These are phyloP conservation scores for Oikopleura dioica DNA, from an alignment of 23 tunicate genomes.

Conservation along the genomic window DNA sequence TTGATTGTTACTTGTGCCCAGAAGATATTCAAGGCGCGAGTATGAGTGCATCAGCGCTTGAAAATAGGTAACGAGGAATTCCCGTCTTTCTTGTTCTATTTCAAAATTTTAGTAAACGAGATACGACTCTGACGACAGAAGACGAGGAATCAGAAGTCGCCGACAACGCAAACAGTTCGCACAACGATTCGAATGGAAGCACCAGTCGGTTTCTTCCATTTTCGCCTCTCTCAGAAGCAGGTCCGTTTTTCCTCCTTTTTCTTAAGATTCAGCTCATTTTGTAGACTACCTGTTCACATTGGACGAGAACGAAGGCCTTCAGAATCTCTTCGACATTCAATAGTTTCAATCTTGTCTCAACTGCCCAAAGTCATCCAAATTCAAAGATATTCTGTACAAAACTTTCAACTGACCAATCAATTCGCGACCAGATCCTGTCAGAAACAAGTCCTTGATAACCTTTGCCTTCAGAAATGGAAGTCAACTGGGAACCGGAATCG, in stretches of 20 bases:
- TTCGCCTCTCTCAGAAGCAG: constrained; percentile 29
- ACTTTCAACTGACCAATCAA: not conserved
- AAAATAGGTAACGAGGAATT: constrained; percentile 9
- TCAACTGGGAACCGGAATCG: too few species aligned
- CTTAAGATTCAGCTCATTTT: constrained; percentile 25
- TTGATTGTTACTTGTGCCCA: constrained; percentile 80
- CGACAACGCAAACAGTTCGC: not conserved
- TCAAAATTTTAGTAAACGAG: too few species aligned
- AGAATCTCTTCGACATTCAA: constrained; percentile 45
- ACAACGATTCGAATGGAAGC: not conserved
- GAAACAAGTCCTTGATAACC: not conserved
- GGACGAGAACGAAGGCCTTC: constrained; percentile 64
- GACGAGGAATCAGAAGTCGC: too few species aligned
- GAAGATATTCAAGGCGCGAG: constrained; percentile 17
- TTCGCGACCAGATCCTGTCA: not conserved
- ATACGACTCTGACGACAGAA: too few species aligned
- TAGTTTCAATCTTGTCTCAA: too few species aligned
- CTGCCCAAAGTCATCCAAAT: not conserved
- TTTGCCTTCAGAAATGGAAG: too few species aligned
- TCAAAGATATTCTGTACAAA: not conserved
- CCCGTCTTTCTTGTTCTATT: constrained; percentile 17
- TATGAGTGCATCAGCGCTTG: not conserved
- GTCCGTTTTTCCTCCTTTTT: constrained; percentile 41
- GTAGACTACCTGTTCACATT: constrained; percentile 36
- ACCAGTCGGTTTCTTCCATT: constrained; percentile 2